Base-by-base conservation (phyloP, 1,140 invertebrate genomes). In the Laupala kohalensis region DNA sequence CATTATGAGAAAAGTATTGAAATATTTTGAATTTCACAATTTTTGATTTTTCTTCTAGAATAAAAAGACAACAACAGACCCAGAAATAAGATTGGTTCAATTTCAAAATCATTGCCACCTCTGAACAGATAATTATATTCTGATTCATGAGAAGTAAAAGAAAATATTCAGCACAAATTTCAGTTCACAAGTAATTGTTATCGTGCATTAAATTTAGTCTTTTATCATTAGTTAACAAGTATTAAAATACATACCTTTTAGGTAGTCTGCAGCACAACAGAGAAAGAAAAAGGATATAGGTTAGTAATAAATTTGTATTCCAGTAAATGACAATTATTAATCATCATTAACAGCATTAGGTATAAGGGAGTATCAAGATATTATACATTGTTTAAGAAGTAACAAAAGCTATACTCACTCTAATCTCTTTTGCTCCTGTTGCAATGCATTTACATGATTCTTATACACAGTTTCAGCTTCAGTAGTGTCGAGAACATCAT, bases 401-500 rank as follows among this genome's bases (percentile, higher is more conserved):
- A 64, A 71, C 5, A 53, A 53, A 53, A 53, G 37, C 19, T 53
- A 53, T 29, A 85, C 92, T 88, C 84, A 96, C 93, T 96, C 94
- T 77, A 91, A 86, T 82, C 92, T 90, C 78, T 92, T 90, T 77
- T 95, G 90, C 79, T 96, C 93, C 78, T 93, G 92, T 78, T 97
- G 93, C 27, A 97, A 84, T 68, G 91, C 89, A 79, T 94, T 94
- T 26, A 96, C 86, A 81, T 95, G 94, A 77, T 93, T 95, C 78
- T 92, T 92, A 80, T 94, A 98, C 9, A 94, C 92, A 0, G 88
- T 90, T 80, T 96, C 94, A 15, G 94, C 94, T 79, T 97, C 95
- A 65, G 89, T 87, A 4, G 92, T 93, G 76, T 94, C 92, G 13
- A 97, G 82, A 68, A 97, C 90, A 79, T 96, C 93, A 78, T 92